phyloP scores from a whole-genome alignment of 2,797 vertebrate species.

The Babyrousa celebensis region DNA sequence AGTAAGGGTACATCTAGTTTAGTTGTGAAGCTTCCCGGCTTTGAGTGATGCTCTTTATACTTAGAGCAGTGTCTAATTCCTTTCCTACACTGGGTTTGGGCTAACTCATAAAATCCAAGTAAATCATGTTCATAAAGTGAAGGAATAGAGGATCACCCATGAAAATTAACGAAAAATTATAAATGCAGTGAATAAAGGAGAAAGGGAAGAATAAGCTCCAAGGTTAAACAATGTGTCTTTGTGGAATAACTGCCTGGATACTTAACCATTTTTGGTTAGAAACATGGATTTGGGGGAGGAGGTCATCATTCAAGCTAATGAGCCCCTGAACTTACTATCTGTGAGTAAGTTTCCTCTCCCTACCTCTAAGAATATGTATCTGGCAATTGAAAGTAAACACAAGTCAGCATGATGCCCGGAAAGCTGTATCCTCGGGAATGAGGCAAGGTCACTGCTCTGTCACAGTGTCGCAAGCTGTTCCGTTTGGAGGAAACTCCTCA shows the following conservation, averaged over 20 bases:
- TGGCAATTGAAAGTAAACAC: background rate
- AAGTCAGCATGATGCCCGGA: background rate
- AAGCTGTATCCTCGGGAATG: background rate
- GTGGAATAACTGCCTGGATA: background rate
- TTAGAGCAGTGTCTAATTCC: constrained; percentile 27
- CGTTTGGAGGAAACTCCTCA: background rate
- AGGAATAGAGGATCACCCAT: background rate
- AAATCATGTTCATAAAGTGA: background rate
- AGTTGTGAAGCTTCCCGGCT: constrained; percentile 9
- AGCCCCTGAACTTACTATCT: background rate
- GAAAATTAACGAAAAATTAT: constrained; percentile 43
- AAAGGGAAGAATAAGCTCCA: background rate
- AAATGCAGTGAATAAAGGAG: constrained; percentile 7
- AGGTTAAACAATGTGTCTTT: background rate
- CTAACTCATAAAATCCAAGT: constrained; percentile 12
- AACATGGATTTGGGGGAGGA: background rate
- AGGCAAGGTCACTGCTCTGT: background rate
- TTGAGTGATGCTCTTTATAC: constrained; percentile 15
- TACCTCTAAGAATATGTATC: background rate
- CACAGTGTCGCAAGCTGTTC: background rate
- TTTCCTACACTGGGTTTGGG: constrained; percentile 13
- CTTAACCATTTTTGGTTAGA: background rate
- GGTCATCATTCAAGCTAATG: background rate
- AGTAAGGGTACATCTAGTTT: background rate
- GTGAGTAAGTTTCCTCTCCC: background rate